Percentiles rank a stretch among this genome's conserved stretches.
These are phyloP conservation scores for Cataglyphis albicans DNA, from an alignment of 2,888 invertebrate species.

Conservation along the genomic window DNA sequence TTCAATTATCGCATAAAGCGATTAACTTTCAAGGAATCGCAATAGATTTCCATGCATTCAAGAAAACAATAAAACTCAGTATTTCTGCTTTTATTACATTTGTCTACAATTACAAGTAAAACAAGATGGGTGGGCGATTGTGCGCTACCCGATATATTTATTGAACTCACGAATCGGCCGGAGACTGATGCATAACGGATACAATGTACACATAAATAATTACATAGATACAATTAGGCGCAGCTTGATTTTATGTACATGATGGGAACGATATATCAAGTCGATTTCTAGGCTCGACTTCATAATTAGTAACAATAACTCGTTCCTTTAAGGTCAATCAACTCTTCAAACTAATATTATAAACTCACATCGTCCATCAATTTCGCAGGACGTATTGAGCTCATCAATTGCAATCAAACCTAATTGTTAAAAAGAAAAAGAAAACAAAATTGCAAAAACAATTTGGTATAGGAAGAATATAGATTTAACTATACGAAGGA, in stretches of 20 bases:
- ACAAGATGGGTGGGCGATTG: neutral
- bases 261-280: neutral
- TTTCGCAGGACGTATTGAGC: neutral
- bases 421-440: neutral
- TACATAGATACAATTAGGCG: slow-evolving; percentile 75
- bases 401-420: neutral
- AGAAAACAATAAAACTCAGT: neutral
- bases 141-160: neutral
- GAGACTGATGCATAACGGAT: slow-evolving; percentile 31
- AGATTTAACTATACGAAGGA: slow-evolving; percentile 1
- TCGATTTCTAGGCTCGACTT: neutral
- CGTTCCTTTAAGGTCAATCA: neutral
- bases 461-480: neutral
- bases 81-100: slow-evolving; percentile 30
- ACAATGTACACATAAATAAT: slow-evolving; percentile 75
- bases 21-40: neutral
- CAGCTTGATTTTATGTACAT: slow-evolving; percentile 68
- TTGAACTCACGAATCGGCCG: neutral
- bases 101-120: slow-evolving; percentile 36
- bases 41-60: neutral
- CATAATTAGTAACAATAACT: neutral
- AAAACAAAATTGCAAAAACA: neutral
- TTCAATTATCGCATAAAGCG: neutral
- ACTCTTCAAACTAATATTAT: neutral
- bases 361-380: neutral